phyloP scores from a whole-genome alignment of 2,113 vertebrate genomes.

The Hiodon alosoides region DNA sequence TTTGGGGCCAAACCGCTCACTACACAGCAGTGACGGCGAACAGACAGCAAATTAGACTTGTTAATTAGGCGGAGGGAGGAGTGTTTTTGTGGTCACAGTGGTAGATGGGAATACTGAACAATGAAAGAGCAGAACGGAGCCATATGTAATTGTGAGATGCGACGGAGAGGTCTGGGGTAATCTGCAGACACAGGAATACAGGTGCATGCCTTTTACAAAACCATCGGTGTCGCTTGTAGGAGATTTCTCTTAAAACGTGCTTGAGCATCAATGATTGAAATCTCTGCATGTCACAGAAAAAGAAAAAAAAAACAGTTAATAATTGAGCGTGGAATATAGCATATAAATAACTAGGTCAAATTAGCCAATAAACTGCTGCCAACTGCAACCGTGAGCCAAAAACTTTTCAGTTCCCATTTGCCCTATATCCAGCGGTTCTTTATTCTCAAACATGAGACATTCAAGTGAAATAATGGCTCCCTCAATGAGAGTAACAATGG shows the following conservation, averaged over 20 bases:
- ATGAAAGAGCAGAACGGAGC: background rate
- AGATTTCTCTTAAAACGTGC: no score
- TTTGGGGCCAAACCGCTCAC: background rate
- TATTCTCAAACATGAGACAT: slow-evolving; percentile 1
- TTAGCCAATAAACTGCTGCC: background rate
- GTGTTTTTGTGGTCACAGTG: no score
- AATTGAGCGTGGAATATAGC: background rate
- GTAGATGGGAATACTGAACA: no score
- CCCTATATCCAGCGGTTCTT: background rate
- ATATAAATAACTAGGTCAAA: background rate
- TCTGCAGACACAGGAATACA: no score
- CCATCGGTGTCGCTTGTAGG: no score
- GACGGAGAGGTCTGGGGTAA: background rate
- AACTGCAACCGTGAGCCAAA: background rate
- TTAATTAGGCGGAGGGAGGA: no score
- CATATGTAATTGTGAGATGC: background rate
- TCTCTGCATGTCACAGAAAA: no score
- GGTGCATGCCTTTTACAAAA: no score
- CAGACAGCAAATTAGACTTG: background rate
- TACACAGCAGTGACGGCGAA: background rate
- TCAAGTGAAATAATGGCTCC: background rate
- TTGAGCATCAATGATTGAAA: no score
- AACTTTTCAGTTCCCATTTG: background rate
- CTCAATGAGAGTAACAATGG: background rate
- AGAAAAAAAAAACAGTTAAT: background rate